Evolutionary conservation across 2,113 vertebrate species (phyloP).

Genomic region (Aphyosemion australe): DNA sequence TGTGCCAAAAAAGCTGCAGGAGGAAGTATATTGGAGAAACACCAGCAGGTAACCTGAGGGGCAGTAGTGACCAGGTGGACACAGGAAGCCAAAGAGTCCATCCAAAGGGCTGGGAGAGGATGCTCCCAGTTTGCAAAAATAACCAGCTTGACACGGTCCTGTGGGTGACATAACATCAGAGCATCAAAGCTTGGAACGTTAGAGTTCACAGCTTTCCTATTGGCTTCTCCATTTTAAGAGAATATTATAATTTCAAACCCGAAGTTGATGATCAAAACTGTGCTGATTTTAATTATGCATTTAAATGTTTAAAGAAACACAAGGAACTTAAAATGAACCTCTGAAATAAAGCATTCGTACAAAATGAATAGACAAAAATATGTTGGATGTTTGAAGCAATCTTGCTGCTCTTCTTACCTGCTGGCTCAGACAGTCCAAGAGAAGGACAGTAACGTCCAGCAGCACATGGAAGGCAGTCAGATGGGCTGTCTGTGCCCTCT

Average conservation of each 20-base stretch:
- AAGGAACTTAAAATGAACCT: neutral
- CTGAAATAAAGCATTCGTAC: neutral
- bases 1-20: too few species aligned
- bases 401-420: conserved; percentile 75
- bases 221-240: too few species aligned
- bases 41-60: conserved; percentile 78
- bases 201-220: neutral
- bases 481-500: conserved; percentile 55
- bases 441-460: conserved; percentile 86
- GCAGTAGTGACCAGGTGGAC: conserved; percentile 87
- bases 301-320: conserved; percentile 2
- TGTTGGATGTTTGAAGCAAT: neutral
- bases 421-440: conserved; percentile 80
- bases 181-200: conserved; percentile 5
- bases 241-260: too few species aligned
- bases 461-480: conserved; percentile 81
- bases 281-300: neutral
- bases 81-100: conserved; percentile 78
- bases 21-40: neutral
- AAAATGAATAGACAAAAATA: neutral
- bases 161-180: conserved; percentile 7
- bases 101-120: conserved; percentile 76
- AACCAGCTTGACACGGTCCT: conserved; percentile 86
- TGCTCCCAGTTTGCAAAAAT: conserved; percentile 86
- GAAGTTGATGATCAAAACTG: neutral